phyloP scores from a whole-genome alignment of 2,113 vertebrate genomes.

The Macquaria australasica region DNA sequence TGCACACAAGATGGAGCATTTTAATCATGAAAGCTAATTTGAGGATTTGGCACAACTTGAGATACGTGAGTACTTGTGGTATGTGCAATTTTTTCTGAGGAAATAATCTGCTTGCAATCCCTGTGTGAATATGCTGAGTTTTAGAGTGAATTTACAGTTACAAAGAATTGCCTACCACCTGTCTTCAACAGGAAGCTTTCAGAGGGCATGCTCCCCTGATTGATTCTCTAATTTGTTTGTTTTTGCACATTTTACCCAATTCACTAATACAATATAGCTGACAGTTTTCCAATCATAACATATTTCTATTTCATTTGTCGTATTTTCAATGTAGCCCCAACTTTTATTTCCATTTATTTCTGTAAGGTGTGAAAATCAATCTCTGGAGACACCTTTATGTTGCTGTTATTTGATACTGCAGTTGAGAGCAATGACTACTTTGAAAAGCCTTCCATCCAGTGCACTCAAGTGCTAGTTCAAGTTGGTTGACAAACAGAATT shows the following conservation, averaged over 20 bases:
- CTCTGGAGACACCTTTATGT: neutral
- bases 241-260: neutral
- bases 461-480: neutral
- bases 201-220: neutral
- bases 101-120: slow-evolving; percentile 40
- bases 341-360: neutral
- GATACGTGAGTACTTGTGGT: slow-evolving; percentile 12
- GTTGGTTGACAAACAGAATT: neutral
- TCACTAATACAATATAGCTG: neutral
- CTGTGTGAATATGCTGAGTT: neutral
- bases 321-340: neutral
- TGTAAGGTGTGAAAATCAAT: neutral
- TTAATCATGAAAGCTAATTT: slow-evolving; percentile 1
- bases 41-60: slow-evolving; percentile 28
- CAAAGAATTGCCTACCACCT: slow-evolving; percentile 7
- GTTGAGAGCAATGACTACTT: neutral
- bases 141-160: slow-evolving; percentile 26
- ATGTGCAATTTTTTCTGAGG: slow-evolving; percentile 50
- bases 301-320: neutral
- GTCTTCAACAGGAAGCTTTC: slow-evolving; percentile 52
- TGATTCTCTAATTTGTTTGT: slow-evolving; percentile 8
- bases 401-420: neutral
- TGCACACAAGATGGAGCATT: neutral
- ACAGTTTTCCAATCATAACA: neutral
- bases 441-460: neutral